Evolutionary conservation across 2,113 vertebrate genomes (phyloP), one percentile per base, ranked within the genome.

Genomic region (Triplophysa rosa): DNA sequence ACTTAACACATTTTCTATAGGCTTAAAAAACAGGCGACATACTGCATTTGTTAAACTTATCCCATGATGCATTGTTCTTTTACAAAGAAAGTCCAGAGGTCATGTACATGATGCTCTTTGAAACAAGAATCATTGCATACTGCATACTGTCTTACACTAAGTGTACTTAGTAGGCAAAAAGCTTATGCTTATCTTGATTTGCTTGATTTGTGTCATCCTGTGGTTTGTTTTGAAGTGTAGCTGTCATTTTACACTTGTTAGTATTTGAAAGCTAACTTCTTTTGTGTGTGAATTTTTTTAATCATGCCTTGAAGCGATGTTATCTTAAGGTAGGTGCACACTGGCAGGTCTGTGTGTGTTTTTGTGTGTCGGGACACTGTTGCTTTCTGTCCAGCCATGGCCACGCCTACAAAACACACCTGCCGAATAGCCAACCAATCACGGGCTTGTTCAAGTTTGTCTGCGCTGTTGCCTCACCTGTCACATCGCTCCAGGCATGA

Each of bases 291-390:
- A 69, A 61, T 80, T 65, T 33, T 62, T 68, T 81, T 70, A 80
- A 45, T 73, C 71, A 71, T 76, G 78, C 80, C 21, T 40, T 82
- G 67, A 82, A 85, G 84, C 84, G 80, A 77, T 74, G 78, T 82
- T 85, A 80, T 68, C 63, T 64, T 64, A 85, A 85, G 77, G 84
- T 85, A 85, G 84, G 84, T 85, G 72, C 77, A 80, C 82, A 49
- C 80, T 37, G 49, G 47, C 73, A 70, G 61, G 56, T 81, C 42
- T 68, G 10, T 84, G 66, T 80, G 67, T 82, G 37, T 65, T 59
- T 77, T 58, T 71, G 59, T 67, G 40, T 71, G 67, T 69, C 45
- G 21, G 29, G 49, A 65, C 73, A 70, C 49, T 59, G 67, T 79
- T 62, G 66, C 56, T 78, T 69, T 11, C 47, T 82, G 79, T 81